Conservation (phyloP, 2,797 vertebrate species). For the Poeciliopsis infans region DNA sequence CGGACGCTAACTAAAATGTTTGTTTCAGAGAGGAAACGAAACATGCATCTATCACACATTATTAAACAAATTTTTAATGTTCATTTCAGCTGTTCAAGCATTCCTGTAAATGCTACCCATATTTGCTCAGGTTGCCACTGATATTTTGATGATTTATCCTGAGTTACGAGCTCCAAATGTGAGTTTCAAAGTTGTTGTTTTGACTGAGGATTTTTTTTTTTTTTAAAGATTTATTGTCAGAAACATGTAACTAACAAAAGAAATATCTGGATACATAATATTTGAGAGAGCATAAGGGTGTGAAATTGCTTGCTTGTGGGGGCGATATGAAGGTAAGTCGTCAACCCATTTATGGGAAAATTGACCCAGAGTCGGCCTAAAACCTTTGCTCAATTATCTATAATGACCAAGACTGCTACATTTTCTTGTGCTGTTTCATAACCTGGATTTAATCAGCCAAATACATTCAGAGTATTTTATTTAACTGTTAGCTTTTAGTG, state of each 20-base stretch:
- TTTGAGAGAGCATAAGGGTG: not conserved
- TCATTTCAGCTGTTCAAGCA: not conserved
- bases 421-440: not conserved
- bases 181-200: not conserved
- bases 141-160: not conserved
- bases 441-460: slow-evolving; percentile 19
- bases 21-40: not conserved
- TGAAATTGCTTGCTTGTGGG: not conserved
- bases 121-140: not conserved
- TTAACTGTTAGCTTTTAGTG: slow-evolving; percentile 14
- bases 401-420: not conserved
- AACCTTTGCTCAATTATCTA: not conserved
- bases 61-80: not conserved
- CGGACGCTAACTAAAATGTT: not conserved
- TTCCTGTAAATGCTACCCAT: not conserved
- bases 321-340: too few species aligned
- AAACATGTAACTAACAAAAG: not conserved
- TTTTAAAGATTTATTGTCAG: not conserved
- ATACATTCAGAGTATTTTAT: slow-evolving; percentile 14
- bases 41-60: not conserved
- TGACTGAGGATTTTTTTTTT: too few species aligned
- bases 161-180: not conserved
- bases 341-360: not conserved
- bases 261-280: not conserved
- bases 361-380: not conserved